Conservation (phyloP, 1,140 invertebrate genomes). For the Octopus sinensis region DNA sequence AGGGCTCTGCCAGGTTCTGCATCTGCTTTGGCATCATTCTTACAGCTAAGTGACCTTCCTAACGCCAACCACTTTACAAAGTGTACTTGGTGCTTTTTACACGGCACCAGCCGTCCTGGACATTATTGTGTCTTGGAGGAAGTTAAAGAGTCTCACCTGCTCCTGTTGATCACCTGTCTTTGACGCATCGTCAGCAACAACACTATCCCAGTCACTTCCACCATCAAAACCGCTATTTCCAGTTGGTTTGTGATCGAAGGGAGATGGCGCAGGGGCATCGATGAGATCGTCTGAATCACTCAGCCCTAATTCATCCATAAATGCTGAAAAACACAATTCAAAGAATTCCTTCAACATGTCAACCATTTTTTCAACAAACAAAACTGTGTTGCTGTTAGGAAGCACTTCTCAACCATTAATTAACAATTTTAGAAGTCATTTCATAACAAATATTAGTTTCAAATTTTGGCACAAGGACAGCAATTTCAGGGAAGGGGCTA, state of each 20-base stretch:
- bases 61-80: too few relatives aligned
- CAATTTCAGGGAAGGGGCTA: too few relatives aligned
- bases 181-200: neutral
- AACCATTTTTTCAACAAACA: neutral
- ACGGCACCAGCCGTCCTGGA: too few relatives aligned
- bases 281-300: constrained; percentile 37
- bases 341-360: neutral
- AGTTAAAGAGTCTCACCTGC: neutral
- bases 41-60: too few relatives aligned
- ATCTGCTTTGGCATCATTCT: too few relatives aligned
- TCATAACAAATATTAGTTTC: too few relatives aligned
- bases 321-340: constrained; percentile 15
- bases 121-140: neutral
- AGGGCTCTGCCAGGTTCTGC: too few relatives aligned
- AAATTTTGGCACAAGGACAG: too few relatives aligned
- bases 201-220: constrained; percentile 33
- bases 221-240: neutral
- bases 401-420: neutral
- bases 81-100: too few relatives aligned
- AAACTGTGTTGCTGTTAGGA: neutral
- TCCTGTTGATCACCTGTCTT: neutral
- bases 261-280: constrained; percentile 21
- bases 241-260: neutral
- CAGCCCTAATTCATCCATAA: constrained; percentile 40
- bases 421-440: too few relatives aligned